A percentile compares a stretch with the other conserved stretches of the same genome.
Evolutionary conservation across 2,797 vertebrate species (phyloP).

Genomic region (Sebastes trivittatus): DNA sequence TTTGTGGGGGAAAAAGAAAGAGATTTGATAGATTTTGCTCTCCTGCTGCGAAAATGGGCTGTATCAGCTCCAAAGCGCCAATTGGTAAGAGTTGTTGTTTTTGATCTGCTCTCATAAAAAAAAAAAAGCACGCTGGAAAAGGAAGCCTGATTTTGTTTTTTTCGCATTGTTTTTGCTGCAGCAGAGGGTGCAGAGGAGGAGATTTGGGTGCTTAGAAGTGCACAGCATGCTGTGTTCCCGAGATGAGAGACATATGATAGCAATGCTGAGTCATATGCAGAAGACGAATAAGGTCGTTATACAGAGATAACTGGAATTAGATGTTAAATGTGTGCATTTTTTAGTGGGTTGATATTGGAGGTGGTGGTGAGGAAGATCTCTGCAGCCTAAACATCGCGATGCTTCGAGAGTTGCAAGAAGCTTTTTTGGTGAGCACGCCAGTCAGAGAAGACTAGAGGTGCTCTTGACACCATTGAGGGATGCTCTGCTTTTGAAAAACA

Average conservation of each 20-base stretch:
- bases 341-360: not conserved
- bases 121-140: constrained; percentile 42
- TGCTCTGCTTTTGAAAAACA: constrained; percentile 15
- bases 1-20: not conserved
- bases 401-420: constrained; percentile 69
- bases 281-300: not conserved
- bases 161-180: constrained; percentile 64
- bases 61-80: constrained; percentile 81
- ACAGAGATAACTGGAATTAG: not conserved
- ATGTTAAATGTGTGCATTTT: constrained; percentile 9
- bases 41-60: constrained; percentile 85
- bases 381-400: constrained; percentile 77
- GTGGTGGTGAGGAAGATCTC: not conserved
- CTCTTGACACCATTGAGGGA: constrained; percentile 47
- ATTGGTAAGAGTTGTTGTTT: constrained; percentile 79
- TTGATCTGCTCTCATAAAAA: constrained; percentile 33
- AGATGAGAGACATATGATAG: constrained; percentile 8
- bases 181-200: constrained; percentile 32
- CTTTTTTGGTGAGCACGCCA: constrained; percentile 52
- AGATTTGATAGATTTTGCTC: constrained; percentile 28
- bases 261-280: constrained; percentile 56
- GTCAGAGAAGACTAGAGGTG: constrained; percentile 43
- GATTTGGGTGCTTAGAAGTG: constrained; percentile 37
- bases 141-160: constrained; percentile 43
- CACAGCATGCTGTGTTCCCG: constrained; percentile 54